Conservation (phyloP, 2,113 vertebrate genomes). For the Scomber japonicus region DNA sequence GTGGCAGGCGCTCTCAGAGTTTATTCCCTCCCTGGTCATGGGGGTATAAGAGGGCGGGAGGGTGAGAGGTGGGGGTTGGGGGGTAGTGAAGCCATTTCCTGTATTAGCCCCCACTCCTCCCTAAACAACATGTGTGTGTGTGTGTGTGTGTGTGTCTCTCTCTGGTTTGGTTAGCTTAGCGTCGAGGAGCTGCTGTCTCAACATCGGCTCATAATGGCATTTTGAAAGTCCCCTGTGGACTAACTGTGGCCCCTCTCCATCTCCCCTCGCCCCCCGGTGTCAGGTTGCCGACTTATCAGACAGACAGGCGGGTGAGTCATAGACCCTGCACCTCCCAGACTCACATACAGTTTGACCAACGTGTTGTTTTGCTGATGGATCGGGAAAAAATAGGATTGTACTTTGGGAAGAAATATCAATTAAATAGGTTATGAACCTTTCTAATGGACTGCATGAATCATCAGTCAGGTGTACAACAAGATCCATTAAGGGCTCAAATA, state of each 20-base stretch:
- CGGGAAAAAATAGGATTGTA: neutral
- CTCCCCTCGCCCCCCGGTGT: constrained; percentile 55
- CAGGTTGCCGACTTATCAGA: constrained; percentile 72
- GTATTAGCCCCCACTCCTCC: constrained; percentile 61
- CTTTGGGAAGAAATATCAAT: neutral
- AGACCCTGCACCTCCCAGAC: constrained; percentile 4
- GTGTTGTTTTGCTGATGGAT: neutral
- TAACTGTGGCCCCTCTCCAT: constrained; percentile 52
- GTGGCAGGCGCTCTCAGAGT: constrained; percentile 31
- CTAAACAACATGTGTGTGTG: constrained; percentile 67
- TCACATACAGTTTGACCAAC: neutral
- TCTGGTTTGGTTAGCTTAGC: constrained; percentile 48
- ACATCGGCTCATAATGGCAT: constrained; percentile 71
- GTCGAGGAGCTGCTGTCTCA: constrained; percentile 52
- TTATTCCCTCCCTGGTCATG: constrained; percentile 23
- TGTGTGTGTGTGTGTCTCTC: constrained; percentile 36
- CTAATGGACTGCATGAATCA: no score
- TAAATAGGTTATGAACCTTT: no score
- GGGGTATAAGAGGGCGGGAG: neutral
- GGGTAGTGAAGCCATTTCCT: constrained; percentile 68
- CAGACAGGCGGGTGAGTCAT: constrained; percentile 46
- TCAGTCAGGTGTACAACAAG: no score
- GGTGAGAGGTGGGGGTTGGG: neutral
- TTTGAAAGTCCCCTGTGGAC: constrained; percentile 69
- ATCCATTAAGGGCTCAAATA: no score